Base-by-base conservation (phyloP, 2,888 invertebrate species). In the Lysandra coridon region DNA sequence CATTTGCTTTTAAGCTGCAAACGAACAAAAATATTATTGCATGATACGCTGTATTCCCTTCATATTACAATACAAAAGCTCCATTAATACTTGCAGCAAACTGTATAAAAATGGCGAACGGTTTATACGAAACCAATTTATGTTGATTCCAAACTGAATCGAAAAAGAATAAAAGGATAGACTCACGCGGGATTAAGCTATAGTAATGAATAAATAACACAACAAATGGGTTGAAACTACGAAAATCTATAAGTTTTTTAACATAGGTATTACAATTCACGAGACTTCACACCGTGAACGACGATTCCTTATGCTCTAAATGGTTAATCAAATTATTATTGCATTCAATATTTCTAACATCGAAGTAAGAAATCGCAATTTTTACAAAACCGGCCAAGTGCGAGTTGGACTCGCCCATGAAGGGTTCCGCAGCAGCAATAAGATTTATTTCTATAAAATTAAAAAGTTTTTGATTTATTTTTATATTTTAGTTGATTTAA, bases 51-150 rank as follows among this genome's bases (percentile, higher is more conserved):
- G 44, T 23, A 74, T 74, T 44, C 40, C 23, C 40, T 44, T 44
- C 74, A 74, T 44, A 74, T 74, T 44, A 74, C 44, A 74, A 74
- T 74, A 74, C 74, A 74, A 62, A 69, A 69, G 69, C 69, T 33
- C 5, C 69, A 69, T 69, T 4, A 69, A 69, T 69, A 69, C 33
- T 69, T 17, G 69, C 14, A 14, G 14, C 33, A 37, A 69, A 69
- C 33, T 30, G 64, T 12, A 69, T 7, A n/a, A 74, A 73, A 44
- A 74, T 44, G 44, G 74, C 23, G 44, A 6, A 44, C 44, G 74
- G 44, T 74, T 74, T 74, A 74, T 74, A 23, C 74, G 74, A 44
- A 74, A 74, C 44, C 40, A 74, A 74, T 44, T 40, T 74, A 74
- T 44, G 44, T 23, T 74, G n/a, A 74, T 74, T n/a, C 74, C 74